Evolutionary conservation across 2,797 vertebrate genomes (phyloP).

Genomic region (Danio choprae): DNA sequence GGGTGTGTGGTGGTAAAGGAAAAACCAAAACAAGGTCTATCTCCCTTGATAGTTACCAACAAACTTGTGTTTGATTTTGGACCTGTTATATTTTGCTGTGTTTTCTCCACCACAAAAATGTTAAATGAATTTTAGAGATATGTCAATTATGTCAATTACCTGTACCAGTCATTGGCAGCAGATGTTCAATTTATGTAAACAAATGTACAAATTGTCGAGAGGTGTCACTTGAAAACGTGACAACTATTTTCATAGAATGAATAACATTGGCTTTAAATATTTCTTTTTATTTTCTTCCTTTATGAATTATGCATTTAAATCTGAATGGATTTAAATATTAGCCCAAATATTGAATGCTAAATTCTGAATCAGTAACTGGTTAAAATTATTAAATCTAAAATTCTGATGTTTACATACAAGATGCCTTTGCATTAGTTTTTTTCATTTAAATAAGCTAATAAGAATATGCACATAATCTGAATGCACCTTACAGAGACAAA

Average conservation of each 20-base stretch:
- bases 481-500: conserved; percentile 58
- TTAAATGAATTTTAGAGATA: conserved; percentile 27
- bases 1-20: conserved; percentile 62
- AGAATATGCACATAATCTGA: conserved; percentile 45
- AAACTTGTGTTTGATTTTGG: conserved; percentile 66
- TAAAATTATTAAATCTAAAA: conserved; percentile 35
- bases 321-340: background rate
- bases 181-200: conserved; percentile 11
- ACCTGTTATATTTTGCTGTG: conserved; percentile 39
- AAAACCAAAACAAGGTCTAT: conserved; percentile 80
- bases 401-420: conserved; percentile 40
- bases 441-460: conserved; percentile 43
- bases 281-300: background rate
- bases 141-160: conserved; percentile 20
- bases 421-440: conserved; percentile 34
- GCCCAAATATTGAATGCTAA: background rate
- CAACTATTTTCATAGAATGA: conserved; percentile 13
- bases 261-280: conserved; percentile 16
- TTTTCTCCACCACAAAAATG: conserved; percentile 48
- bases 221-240: conserved; percentile 5
- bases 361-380: conserved; percentile 21
- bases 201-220: background rate
- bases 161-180: conserved; percentile 14
- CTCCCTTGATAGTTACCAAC: conserved; percentile 71
- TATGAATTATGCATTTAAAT: background rate